These are phyloP conservation scores for Gymnopithys bicolor DNA, from an alignment of 2,797 vertebrate genomes.

Conservation along the genomic window DNA sequence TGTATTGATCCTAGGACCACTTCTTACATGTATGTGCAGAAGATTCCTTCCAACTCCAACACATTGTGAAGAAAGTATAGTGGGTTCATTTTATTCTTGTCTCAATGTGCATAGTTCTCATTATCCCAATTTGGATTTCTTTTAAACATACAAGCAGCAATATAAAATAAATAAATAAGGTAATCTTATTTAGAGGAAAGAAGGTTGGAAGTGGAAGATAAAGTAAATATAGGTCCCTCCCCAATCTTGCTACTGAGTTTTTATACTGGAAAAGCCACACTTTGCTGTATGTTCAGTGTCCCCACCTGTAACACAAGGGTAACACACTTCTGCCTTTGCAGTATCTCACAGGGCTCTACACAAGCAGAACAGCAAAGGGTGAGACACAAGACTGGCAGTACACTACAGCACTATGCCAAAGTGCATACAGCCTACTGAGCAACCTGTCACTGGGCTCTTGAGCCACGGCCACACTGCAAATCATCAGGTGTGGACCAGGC, in stretches of 20 bases:
- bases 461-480: neutral
- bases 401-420: neutral
- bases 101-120: neutral
- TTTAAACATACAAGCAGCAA: neutral
- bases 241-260: neutral
- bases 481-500: neutral
- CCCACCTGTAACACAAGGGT: neutral
- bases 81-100: neutral
- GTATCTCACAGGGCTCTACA: neutral
- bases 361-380: accelerated
- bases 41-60: neutral
- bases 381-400: neutral
- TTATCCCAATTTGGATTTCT: neutral
- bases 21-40: neutral
- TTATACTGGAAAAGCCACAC: neutral
- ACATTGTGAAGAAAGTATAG: neutral
- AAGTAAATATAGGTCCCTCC: neutral
- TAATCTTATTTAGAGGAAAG: neutral
- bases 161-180: neutral
- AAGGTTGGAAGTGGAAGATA: neutral
- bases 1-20: neutral
- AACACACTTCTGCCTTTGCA: neutral
- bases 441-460: neutral
- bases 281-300: neutral
- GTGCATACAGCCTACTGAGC: neutral